phyloP scores from a whole-genome alignment of 2,113 vertebrate genomes.

The Passer montanus region DNA sequence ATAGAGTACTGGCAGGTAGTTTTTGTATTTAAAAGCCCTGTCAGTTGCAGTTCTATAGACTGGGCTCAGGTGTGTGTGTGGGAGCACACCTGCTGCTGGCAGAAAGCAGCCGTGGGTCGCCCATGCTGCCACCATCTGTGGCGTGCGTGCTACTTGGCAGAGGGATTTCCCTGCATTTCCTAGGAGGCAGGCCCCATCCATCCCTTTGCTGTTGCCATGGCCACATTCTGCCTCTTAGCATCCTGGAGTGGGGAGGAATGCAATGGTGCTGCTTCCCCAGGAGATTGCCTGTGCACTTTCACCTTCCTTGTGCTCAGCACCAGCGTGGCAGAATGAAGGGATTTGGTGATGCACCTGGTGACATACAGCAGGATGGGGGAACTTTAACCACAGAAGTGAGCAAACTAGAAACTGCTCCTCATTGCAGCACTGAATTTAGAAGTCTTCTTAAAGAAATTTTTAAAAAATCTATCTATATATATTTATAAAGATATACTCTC shows the following conservation, averaged over 20 bases:
- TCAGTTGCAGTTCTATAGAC: not conserved
- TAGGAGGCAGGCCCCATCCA: not conserved
- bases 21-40: not conserved
- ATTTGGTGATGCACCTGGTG: not conserved
- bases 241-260: not conserved
- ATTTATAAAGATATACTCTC: not conserved
- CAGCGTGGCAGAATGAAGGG: not conserved
- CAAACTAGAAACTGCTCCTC: not conserved
- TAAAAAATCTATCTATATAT: too few species aligned
- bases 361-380: not conserved
- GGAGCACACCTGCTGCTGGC: conserved; percentile 22
- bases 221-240: not conserved
- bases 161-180: conserved; percentile 12
- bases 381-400: not conserved
- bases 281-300: not conserved
- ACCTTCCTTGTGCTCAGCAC: not conserved
- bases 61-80: not conserved
- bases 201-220: conserved; percentile 45
- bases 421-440: not conserved
- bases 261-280: not conserved
- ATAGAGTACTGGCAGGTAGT: not conserved
- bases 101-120: not conserved
- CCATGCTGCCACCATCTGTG: conserved; percentile 32
- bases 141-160: not conserved
- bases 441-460: not conserved